Evolutionary conservation across 2,797 vertebrate genomes (phyloP), one percentile per base, ranked within the genome.

Genomic region (Carcharodon carcharias): DNA sequence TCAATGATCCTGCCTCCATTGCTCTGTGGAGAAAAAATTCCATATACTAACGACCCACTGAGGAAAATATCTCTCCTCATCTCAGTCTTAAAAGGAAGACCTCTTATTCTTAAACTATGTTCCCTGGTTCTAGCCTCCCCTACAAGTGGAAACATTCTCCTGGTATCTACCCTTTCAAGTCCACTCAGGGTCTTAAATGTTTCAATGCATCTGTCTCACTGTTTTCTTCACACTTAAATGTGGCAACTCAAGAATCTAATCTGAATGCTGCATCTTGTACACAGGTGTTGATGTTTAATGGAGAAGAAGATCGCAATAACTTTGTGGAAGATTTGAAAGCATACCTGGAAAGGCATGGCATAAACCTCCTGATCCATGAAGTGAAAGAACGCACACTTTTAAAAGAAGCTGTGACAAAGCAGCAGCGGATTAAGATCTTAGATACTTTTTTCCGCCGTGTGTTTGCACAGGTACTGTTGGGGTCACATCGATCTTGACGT

Each of bases 391-490:
- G 97, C 67, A 97, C 97, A 54, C 98, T 99, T 50, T 98, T 99
- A 96, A 98, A 97, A 96, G 97, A 97, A 96, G 99, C 99, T 0
- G 98, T 99, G 96, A 99, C 98, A 96, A 98, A 98, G 97, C 98
- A 98, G 96, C 98, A 99, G 97, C 98, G 99, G 96, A 98, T 97
- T 96, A 97, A 98, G 96, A 99, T 99, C 97, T 98, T 99, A 97
- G 99, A 99, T 97, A 98, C 98, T 35, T 99, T 99, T 98, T 99
- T 99, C 96, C 98, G 99, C 96, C 98, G 99, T 5, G 98, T 99
- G 18, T 99, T 99, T 97, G 98, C 98, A 82, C 98, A 99, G 98
- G 99, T 99, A 97, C 9, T 77, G 40, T 85, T 21, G 5, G 5
- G 1, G 40, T 85, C 0, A 50, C 16, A 16, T 82, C n/a, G n/a